Evolutionary conservation across 1,140 invertebrate genomes (phyloP).

Genomic region (Apis florea): DNA sequence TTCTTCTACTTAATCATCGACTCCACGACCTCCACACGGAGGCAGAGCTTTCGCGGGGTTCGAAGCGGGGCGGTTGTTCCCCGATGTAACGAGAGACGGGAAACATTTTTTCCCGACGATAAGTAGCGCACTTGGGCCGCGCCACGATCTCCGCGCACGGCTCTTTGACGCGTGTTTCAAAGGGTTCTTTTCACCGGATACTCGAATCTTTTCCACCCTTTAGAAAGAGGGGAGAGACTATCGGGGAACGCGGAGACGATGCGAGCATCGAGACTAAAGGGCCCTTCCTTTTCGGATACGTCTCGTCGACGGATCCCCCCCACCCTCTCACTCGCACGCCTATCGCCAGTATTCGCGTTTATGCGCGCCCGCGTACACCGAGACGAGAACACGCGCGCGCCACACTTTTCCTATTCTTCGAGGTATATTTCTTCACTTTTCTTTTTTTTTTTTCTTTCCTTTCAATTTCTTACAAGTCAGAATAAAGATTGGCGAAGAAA

Average conservation of each 20-base stretch:
- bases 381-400: too few relatives aligned
- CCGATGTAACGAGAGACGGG: neutral
- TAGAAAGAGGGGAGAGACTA: neutral
- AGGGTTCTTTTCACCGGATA: neutral
- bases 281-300: constrained; percentile 16
- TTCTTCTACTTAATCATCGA: constrained; percentile 16
- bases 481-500: too few relatives aligned
- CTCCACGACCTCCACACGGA: neutral
- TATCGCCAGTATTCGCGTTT: neutral
- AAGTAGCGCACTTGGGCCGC: neutral
- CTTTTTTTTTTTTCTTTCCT: too few relatives aligned
- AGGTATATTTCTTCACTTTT: too few relatives aligned
- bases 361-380: constrained; percentile 18
- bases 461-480: too few relatives aligned
- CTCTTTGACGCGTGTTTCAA: neutral
- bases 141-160: neutral
- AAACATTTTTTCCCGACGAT: too few relatives aligned
- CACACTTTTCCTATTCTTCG: too few relatives aligned
- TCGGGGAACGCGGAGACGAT: neutral
- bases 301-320: neutral
- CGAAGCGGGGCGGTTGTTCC: too few relatives aligned
- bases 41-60: too few relatives aligned
- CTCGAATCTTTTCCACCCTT: constrained; percentile 32
- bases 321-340: neutral
- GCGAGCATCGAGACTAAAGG: constrained; percentile 18